Percentiles rank a stretch among this genome's conserved stretches.
These are phyloP conservation scores for Antigone vipio DNA, from an alignment of 2,113 vertebrate genomes.

Conservation along the genomic window DNA sequence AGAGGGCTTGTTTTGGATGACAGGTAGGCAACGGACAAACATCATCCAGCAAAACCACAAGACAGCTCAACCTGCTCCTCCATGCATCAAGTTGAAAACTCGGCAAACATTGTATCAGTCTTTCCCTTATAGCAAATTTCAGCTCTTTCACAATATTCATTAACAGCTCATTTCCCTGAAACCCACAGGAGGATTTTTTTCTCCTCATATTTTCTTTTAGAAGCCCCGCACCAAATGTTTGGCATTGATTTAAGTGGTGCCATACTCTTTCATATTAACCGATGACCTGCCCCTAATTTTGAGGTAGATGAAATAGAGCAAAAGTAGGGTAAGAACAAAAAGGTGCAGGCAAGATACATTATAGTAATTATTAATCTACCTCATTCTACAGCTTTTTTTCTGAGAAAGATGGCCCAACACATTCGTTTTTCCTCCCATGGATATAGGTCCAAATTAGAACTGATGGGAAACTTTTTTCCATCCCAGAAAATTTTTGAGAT, in stretches of 20 bases:
- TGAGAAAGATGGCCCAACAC: background rate
- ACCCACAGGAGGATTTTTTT: background rate
- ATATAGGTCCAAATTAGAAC: background rate
- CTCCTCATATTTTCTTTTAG: background rate
- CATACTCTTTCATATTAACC: background rate
- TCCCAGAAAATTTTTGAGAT: background rate
- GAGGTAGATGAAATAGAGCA: background rate
- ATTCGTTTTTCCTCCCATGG: background rate
- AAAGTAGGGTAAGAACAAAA: background rate
- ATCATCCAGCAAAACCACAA: constrained; percentile 50
- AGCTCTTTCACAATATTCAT: constrained; percentile 23
- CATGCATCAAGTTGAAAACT: constrained; percentile 28
- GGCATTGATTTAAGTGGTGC: background rate
- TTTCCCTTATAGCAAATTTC: constrained; percentile 9
- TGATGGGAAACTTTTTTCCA: background rate
- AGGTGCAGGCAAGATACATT: background rate
- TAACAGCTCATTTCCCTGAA: background rate
- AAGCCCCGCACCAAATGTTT: fast-evolving
- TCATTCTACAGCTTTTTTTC: background rate
- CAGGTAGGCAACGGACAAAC: constrained; percentile 15
- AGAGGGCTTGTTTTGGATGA: constrained; percentile 33
- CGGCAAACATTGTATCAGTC: background rate
- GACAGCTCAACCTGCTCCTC: constrained; percentile 41
- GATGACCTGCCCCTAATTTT: background rate
- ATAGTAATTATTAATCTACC: background rate